phyloP scores from a whole-genome alignment of 2,888 invertebrate genomes.

The Chalcosyrphus nemorum region DNA sequence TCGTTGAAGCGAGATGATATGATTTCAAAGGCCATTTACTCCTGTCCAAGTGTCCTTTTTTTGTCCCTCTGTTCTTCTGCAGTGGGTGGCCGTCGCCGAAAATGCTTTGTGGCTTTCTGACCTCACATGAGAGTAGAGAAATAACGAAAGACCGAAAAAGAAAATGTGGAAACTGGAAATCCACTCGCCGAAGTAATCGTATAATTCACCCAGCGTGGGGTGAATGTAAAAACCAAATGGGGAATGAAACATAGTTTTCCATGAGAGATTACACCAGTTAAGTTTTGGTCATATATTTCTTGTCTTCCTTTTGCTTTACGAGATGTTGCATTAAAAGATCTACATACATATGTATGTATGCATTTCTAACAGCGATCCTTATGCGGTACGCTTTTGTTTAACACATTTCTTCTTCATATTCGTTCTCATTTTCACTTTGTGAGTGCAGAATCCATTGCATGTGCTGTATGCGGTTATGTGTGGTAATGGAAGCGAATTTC shows the following conservation, averaged over 20 bases:
- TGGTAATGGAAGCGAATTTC: neutral
- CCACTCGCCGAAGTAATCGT: slow-evolving; percentile 63
- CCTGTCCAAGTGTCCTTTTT: slow-evolving; percentile 58
- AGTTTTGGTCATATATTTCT: slow-evolving; percentile 64
- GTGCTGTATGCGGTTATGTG: neutral
- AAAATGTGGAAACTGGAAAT: slow-evolving; percentile 48
- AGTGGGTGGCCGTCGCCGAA: slow-evolving; percentile 2
- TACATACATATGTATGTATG: slow-evolving; percentile 4
- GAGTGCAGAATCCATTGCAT: slow-evolving; percentile 3
- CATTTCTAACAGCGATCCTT: slow-evolving; percentile 18
- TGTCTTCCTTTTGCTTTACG: slow-evolving; percentile 23
- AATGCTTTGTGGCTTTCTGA: slow-evolving; percentile 66
- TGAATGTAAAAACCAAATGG: slow-evolving; percentile 51
- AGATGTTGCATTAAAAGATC: slow-evolving; percentile 12
- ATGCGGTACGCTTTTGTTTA: slow-evolving; percentile 17
- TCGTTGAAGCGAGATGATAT: slow-evolving; percentile 67
- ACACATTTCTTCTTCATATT: slow-evolving; percentile 27
- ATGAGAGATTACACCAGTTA: slow-evolving; percentile 67
- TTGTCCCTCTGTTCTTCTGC: neutral
- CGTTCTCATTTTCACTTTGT: slow-evolving; percentile 5
- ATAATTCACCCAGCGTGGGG: slow-evolving; percentile 69
- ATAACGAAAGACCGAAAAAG: slow-evolving; percentile 35
- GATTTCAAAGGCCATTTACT: slow-evolving; percentile 68
- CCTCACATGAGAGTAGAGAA: slow-evolving; percentile 26
- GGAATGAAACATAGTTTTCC: slow-evolving; percentile 57